Conservation (phyloP, 2,113 vertebrate species). For the Otolemur garnettii region DNA sequence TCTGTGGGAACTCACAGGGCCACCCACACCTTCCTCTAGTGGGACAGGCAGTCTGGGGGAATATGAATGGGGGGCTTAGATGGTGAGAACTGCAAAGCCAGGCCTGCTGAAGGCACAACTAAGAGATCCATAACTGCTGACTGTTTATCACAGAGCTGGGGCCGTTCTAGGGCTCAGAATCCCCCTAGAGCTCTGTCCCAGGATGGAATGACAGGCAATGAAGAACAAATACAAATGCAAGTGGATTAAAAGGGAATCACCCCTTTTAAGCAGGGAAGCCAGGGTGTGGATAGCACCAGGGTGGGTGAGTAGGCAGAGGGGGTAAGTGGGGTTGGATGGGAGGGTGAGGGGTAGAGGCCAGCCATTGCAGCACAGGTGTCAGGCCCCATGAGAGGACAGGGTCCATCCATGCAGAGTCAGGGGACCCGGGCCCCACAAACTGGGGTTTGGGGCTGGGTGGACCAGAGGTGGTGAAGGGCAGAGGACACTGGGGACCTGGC, state of each 20-base stretch:
- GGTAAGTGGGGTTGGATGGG: no score
- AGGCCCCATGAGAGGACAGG: rapidly evolving
- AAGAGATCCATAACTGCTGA: rapidly evolving
- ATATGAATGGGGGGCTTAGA: not conserved
- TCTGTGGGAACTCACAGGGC: not conserved
- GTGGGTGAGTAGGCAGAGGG: not conserved
- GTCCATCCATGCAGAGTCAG: not conserved
- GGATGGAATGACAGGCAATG: not conserved
- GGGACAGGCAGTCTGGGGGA: not conserved
- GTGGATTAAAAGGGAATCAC: rapidly evolving
- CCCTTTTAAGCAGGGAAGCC: not conserved
- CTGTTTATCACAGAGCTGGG: not conserved
- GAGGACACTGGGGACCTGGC: not conserved
- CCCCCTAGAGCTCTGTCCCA: not conserved
- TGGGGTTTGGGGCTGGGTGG: not conserved
- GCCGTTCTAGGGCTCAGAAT: not conserved
- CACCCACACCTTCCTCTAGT: no score
- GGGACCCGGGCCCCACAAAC: not conserved
- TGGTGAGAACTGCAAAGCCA: not conserved
- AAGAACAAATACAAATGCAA: rapidly evolving
- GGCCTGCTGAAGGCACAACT: rapidly evolving
- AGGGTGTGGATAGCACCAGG: not conserved
- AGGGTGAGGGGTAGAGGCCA: not conserved
- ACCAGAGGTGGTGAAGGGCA: no score
- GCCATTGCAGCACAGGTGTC: not conserved